A percentile compares a stretch with the other conserved stretches of the same genome.
phyloP scores from a whole-genome alignment of 2,888 invertebrate species.

The Bugulina stolonifera region DNA sequence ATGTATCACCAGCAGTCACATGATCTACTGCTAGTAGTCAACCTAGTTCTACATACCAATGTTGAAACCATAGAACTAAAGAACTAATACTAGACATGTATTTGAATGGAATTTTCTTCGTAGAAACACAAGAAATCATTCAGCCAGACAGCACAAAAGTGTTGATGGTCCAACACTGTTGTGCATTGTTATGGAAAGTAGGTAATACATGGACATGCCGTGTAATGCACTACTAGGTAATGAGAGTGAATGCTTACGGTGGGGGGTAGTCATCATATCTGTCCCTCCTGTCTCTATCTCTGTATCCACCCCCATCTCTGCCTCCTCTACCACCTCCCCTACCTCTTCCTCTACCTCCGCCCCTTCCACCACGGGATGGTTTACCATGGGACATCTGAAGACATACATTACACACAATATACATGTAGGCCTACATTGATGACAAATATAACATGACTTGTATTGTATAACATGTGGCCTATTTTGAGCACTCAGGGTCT shows the following conservation, averaged over 20 bases:
- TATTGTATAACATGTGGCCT: too few relatives aligned
- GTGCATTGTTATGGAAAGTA: neutral
- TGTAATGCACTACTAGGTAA: neutral
- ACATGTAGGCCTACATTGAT: too few relatives aligned
- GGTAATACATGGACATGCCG: neutral
- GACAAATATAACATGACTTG: too few relatives aligned
- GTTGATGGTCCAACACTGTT: neutral
- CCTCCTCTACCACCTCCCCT: neutral
- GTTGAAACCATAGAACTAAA: too few relatives aligned
- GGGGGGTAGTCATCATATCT: slow-evolving; percentile 11
- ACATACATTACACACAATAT: too few relatives aligned
- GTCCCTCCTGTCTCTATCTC: neutral
- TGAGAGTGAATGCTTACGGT: neutral
- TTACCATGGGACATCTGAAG: slow-evolving; percentile 20
- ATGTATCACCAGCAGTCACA: too few relatives aligned
- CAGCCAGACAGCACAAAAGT: neutral
- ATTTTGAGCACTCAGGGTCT: too few relatives aligned
- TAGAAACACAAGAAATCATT: too few relatives aligned
- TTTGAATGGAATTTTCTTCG: too few relatives aligned
- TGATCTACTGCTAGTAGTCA: too few relatives aligned
- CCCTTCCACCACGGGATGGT: neutral
- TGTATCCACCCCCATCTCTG: neutral
- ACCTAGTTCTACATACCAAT: too few relatives aligned
- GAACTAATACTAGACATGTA: too few relatives aligned
- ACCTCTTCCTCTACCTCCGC: neutral